Percentiles rank a stretch among this genome's conserved stretches.
Conservation (phyloP, 2,888 invertebrate species). For the Macropis europaea region DNA sequence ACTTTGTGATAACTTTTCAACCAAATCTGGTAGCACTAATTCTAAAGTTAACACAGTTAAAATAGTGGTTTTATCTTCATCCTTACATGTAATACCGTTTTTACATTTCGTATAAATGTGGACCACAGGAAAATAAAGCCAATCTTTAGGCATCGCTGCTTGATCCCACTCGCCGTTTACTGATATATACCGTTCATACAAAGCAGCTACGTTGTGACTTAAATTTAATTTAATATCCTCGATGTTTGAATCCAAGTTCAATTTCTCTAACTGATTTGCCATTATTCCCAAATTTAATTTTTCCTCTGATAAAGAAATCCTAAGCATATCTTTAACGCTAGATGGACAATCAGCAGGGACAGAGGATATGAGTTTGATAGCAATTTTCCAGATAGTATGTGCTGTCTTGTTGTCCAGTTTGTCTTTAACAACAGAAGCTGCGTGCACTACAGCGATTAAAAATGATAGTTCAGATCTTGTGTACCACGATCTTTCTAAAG, state of each 20-base stretch:
- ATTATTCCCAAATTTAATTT: conserved; percentile 64
- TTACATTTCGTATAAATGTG: conserved; percentile 81
- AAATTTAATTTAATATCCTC: conserved; percentile 45
- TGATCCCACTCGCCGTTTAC: conserved; percentile 80
- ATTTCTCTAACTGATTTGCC: conserved; percentile 55
- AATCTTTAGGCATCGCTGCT: conserved; percentile 88
- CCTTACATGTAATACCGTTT: conserved; percentile 47
- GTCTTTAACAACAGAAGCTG: conserved; percentile 52
- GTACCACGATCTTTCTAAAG: conserved; percentile 74
- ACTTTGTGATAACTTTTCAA: conserved; percentile 67
- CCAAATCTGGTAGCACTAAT: conserved; percentile 70
- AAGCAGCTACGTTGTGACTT: conserved; percentile 56
- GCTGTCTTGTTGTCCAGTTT: conserved; percentile 44
- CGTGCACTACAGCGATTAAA: conserved; percentile 66
- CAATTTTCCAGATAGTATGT: conserved; percentile 68
- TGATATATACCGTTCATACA: conserved; percentile 68
- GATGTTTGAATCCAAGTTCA: conserved; percentile 48
- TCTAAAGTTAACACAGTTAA: conserved; percentile 70
- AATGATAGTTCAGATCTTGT: conserved; percentile 72
- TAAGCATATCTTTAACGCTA: conserved; percentile 66
- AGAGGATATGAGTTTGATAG: conserved; percentile 73
- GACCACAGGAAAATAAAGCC: conserved; percentile 89
- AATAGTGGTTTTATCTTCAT: conserved; percentile 61
- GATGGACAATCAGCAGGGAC: conserved; percentile 69
- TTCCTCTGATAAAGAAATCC: conserved; percentile 67